A percentile compares a stretch with the other conserved stretches of the same genome.
Conservation (phyloP, 2,797 vertebrate genomes). For the Poecilia velifera region DNA sequence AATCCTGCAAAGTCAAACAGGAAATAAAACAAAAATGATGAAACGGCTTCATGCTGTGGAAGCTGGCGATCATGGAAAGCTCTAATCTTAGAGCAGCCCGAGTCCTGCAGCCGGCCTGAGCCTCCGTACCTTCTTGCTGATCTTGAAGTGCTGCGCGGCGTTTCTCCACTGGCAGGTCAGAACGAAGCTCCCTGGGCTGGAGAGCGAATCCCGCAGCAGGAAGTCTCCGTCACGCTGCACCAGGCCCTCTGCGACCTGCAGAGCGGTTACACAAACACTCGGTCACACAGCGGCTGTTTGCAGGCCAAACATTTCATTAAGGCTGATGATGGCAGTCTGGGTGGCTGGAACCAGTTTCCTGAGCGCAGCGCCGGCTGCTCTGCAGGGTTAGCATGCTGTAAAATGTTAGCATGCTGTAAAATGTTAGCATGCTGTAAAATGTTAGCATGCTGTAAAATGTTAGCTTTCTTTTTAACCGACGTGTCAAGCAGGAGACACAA, state of each 20-base stretch:
- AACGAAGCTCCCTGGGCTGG: slow-evolving; percentile 93
- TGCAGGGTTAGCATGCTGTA: not conserved
- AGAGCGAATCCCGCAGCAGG: slow-evolving; percentile 93
- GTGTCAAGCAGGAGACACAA: not conserved
- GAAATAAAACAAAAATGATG: not conserved
- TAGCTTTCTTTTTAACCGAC: not conserved
- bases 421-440: not conserved
- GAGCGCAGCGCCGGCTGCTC: slow-evolving; percentile 17
- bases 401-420: not conserved
- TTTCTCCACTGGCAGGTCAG: slow-evolving; percentile 97
- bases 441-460: too few species aligned
- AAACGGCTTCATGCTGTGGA: not conserved
- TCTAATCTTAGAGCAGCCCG: too few species aligned
- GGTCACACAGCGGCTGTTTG: slow-evolving; percentile 40
- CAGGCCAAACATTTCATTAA: slow-evolving; percentile 58
- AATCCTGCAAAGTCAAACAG: not conserved
- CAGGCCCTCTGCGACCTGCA: slow-evolving; percentile 90
- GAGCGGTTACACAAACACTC: slow-evolving; percentile 12
- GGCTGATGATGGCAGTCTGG: slow-evolving; percentile 30
- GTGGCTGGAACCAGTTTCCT: slow-evolving; percentile 15
- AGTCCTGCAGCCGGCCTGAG: too few species aligned
- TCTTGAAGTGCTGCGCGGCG: slow-evolving; percentile 94
- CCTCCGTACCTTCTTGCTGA: slow-evolving; percentile 83
- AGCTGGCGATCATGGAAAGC: not conserved
- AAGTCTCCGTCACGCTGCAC: slow-evolving; percentile 96